Evolutionary conservation across 1,140 invertebrate species (phyloP), one percentile per base, ranked within the genome.

Genomic region (Stenopsyche tienmushanensis): DNA sequence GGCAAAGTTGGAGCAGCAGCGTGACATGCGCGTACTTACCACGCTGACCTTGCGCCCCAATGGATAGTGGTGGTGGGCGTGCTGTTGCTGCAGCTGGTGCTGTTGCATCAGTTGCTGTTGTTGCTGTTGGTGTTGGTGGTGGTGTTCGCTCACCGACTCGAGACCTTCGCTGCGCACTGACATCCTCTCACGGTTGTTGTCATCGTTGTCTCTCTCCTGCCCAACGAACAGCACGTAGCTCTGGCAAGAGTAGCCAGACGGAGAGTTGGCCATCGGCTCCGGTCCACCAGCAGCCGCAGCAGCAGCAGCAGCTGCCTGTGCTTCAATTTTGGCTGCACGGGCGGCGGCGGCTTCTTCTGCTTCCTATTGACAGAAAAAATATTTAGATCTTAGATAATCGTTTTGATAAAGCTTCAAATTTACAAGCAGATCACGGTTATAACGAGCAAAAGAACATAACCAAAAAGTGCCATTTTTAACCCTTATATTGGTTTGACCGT

Each of bases 171-270:
- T 94, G 75, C 90, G 85, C 67, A 94, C 89, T 79, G 91, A 94
- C 86, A 93, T 92, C 77, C 90, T 90, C 77, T 96, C 93, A 75
- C 92, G 90, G 72, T 88, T 88, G 82, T 93, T 92, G 81, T 90
- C 90, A 74, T 93, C 90, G 76, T 90, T 89, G 69, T 88, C 89
- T 71, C 90, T 91, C 71, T 92, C 91, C 75, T 92, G 90, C 64
- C 89, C 90, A 53, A 92, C 90, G 79, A 93, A 94, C 50, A 93
- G 80, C 78, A 95, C 93, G 79, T 94, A 94, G 77, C 92, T 94
- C 72, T 90, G 88, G 75, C 90, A 92, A 13, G 93, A 95, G 75
- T 90, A 93, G 73, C 90, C 89, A 39, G 92, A 94, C 7, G 93
- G 92, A 25, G 92, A 94, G 77, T 95, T 93, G 62, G 87, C 86